Base-by-base conservation (phyloP, 2,888 invertebrate genomes). In the Odontomyia ornata region DNA sequence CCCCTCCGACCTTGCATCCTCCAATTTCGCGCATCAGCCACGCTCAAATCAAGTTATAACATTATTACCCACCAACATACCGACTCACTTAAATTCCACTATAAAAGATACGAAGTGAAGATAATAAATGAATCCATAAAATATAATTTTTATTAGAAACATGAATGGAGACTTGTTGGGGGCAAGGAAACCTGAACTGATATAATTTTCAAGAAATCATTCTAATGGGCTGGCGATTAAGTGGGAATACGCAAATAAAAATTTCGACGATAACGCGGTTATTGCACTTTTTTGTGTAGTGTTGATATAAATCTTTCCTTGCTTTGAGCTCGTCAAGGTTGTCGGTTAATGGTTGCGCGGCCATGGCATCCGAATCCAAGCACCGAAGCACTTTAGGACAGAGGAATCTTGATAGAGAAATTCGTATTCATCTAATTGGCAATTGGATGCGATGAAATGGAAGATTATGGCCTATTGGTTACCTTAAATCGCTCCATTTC, bases 101-200 rank as follows among this genome's bases (percentile, higher is more conserved):
- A 36, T 36, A 36, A 36, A 36, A 36, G 36, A 36, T 36, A 36
- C 36, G 36, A 36, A 36, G 57, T 36, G 36, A 18, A 25, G 28
- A 28, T 62, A 27, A 62, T 27, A 62, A 62, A 62, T 62, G 18
- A 25, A 13, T 25, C 62, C 28, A 25, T 62, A 62, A 62, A 62
- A 62, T 62, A 52, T 52, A 52, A 62, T 62, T 27, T 62, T 62
- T 62, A 25, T 62, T 62, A 62, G 62, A 62, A 62, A 62, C 62
- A 62, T 62, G 62, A 62, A 62, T 62, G 25, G 28, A 62, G 9
- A n/a, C n/a, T n/a, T n/a, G 5, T 36, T 27, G 27, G 27, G 7
- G 62, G 60, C 60, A 21, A 60, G 23, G 25, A 23, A 25, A 62
- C 27, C 62, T 15, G 27, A 7, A 23, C 18, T 52, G 18, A 13